These are phyloP conservation scores for Habroteleia sp. DNA, from an alignment of 2,888 invertebrate genomes.

Conservation along the genomic window DNA sequence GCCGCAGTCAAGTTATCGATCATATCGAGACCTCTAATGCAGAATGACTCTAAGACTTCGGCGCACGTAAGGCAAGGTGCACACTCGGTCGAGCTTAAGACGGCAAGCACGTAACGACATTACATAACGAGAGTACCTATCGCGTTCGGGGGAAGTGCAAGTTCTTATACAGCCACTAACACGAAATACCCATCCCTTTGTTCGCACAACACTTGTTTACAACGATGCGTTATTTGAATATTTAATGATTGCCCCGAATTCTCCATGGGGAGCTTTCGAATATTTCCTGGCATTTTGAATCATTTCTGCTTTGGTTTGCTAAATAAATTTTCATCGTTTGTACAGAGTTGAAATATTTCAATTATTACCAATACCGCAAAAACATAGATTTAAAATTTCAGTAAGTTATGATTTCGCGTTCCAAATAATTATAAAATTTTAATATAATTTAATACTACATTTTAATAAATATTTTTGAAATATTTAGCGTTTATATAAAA, in stretches of 20 bases:
- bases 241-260: constrained; percentile 18
- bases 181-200: constrained; percentile 43
- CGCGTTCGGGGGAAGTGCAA: constrained; percentile 40
- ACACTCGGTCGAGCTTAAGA: constrained; percentile 57
- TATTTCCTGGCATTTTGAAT: constrained; percentile 1
- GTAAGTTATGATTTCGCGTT: too few species aligned
- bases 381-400: too few species aligned
- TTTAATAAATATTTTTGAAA: too few species aligned
- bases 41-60: constrained; percentile 66
- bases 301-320: background rate
- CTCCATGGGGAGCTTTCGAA: background rate
- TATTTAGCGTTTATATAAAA: too few species aligned
- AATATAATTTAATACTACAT: too few species aligned
- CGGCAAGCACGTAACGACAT: constrained; percentile 61
- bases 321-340: constrained; percentile 1
- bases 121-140: constrained; percentile 56
- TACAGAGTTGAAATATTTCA: too few species aligned
- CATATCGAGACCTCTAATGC: constrained; percentile 65
- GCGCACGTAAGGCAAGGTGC: constrained; percentile 59
- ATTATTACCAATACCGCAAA: too few species aligned
- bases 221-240: constrained; percentile 29
- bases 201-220: constrained; percentile 32
- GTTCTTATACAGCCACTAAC: constrained; percentile 47
- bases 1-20: constrained; percentile 63
- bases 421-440: too few species aligned